Percentiles rank a stretch among this genome's conserved stretches.
phyloP scores from a whole-genome alignment of 1,140 invertebrate species.

The Melitaea cinxia region DNA sequence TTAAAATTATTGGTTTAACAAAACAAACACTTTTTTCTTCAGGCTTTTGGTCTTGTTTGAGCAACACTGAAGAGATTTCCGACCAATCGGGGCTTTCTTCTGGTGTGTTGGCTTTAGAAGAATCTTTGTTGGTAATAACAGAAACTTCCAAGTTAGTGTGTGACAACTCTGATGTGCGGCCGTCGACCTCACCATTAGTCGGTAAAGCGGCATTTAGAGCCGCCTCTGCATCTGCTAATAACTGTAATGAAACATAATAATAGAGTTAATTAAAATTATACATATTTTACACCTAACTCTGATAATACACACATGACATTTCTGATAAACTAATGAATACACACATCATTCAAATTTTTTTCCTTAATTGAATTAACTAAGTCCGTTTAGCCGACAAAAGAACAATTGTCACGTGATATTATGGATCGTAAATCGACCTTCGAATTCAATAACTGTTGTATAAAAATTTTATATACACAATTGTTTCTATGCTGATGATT shows the following conservation, averaged over 20 bases:
- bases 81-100: constrained; percentile 47
- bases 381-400: too few relatives aligned
- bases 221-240: constrained; percentile 55
- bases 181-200: constrained; percentile 46
- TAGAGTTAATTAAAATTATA: constrained; percentile 5
- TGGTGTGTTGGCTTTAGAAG: constrained; percentile 44
- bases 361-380: too few relatives aligned
- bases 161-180: constrained; percentile 44
- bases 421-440: too few relatives aligned
- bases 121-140: constrained; percentile 54
- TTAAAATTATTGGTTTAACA: constrained; percentile 68
- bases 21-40: constrained; percentile 46
- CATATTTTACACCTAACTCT: neutral
- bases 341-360: too few relatives aligned
- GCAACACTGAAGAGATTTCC: constrained; percentile 44
- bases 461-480: too few relatives aligned
- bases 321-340: too few relatives aligned
- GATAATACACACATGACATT: too few relatives aligned
- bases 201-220: constrained; percentile 48
- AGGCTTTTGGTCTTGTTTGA: constrained; percentile 46
- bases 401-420: too few relatives aligned
- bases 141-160: constrained; percentile 57
- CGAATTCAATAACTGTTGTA: too few relatives aligned
- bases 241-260: constrained; percentile 47
- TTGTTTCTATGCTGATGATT: too few relatives aligned